Conservation (phyloP, 2,113 vertebrate species). For the Cynoglossus semilaevis region DNA sequence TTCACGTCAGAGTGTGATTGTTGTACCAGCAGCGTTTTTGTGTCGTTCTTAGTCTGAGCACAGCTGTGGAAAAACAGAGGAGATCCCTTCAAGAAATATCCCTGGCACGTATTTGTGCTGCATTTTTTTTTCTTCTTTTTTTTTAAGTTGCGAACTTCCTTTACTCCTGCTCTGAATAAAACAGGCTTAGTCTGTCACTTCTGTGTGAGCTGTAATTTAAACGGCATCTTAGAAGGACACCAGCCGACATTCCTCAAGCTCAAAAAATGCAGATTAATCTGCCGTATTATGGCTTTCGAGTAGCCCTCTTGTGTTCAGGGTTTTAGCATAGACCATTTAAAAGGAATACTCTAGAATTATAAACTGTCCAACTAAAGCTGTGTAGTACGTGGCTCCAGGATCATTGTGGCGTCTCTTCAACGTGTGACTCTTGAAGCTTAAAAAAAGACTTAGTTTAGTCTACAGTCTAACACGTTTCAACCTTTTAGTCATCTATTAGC, state of each 20-base stretch:
- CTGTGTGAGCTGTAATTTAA: constrained; percentile 25
- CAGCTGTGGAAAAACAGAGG: constrained; percentile 43
- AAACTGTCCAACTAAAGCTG: too few species aligned
- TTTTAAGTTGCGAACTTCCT: constrained; percentile 4
- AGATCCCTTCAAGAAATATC: constrained; percentile 42
- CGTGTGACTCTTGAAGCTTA: too few species aligned
- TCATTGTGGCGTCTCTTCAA: too few species aligned
- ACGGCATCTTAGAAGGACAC: constrained; percentile 24
- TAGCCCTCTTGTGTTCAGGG: constrained; percentile 24
- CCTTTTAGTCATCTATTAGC: too few species aligned
- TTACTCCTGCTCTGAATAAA: constrained; percentile 47
- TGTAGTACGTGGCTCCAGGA: too few species aligned
- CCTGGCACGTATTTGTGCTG: constrained; percentile 30
- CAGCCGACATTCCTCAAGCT: constrained; percentile 41
- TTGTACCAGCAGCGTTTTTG: background rate
- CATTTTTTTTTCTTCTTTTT: constrained; percentile 52
- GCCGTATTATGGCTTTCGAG: constrained; percentile 24
- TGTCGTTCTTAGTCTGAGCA: constrained; percentile 39
- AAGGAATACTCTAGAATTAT: too few species aligned
- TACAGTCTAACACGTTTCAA: too few species aligned
- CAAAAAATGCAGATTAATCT: constrained; percentile 51
- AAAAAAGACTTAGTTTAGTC: too few species aligned
- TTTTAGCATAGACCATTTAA: too few species aligned
- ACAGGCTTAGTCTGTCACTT: constrained; percentile 29
- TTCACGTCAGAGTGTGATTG: constrained; percentile 4